Percentiles rank a stretch among this genome's conserved stretches.
These are phyloP conservation scores for Drosophila ohnishii DNA, from an alignment of 1,140 invertebrate genomes.

Conservation along the genomic window DNA sequence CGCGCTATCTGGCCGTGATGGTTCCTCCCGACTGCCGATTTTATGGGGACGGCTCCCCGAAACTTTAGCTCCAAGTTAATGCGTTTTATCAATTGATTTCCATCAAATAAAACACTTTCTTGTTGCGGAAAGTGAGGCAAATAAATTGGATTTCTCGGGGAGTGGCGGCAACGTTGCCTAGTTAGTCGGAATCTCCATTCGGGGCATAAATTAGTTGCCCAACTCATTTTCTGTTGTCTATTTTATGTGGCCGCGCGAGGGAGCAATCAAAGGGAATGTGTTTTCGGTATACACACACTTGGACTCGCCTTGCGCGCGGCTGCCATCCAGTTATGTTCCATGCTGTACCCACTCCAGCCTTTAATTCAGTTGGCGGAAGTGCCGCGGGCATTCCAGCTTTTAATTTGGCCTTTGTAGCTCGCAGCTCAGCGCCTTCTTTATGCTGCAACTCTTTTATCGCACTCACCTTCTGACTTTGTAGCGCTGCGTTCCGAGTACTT, in stretches of 20 bases:
- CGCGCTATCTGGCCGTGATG: conserved; percentile 47
- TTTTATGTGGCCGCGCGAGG: conserved; percentile 39
- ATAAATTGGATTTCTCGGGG: conserved; percentile 70
- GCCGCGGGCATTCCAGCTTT: conserved; percentile 43
- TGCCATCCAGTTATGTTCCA: conserved; percentile 12
- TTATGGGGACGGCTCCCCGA: conserved; percentile 47
- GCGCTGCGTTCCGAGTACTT: conserved; percentile 36
- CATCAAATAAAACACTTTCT: conserved; percentile 79
- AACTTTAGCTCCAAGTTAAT: conserved; percentile 74
- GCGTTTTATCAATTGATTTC: conserved; percentile 80
- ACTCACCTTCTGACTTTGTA: conserved; percentile 41
- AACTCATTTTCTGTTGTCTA: conserved; percentile 35
- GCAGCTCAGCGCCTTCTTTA: conserved; percentile 33
- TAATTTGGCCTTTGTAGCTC: conserved; percentile 52
- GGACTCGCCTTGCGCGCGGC: neutral
- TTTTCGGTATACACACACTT: conserved; percentile 12
- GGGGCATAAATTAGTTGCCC: conserved; percentile 71
- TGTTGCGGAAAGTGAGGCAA: conserved; percentile 64
- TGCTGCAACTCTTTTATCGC: conserved; percentile 47
- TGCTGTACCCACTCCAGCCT: conserved; percentile 17
- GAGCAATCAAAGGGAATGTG: conserved; percentile 37
- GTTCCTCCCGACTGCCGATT: conserved; percentile 22
- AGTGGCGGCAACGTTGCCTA: conserved; percentile 58
- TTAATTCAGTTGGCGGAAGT: conserved; percentile 60
- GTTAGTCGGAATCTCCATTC: conserved; percentile 34